Evolutionary conservation across 2,113 vertebrate species (phyloP).

Genomic region (Oryzias celebensis): DNA sequence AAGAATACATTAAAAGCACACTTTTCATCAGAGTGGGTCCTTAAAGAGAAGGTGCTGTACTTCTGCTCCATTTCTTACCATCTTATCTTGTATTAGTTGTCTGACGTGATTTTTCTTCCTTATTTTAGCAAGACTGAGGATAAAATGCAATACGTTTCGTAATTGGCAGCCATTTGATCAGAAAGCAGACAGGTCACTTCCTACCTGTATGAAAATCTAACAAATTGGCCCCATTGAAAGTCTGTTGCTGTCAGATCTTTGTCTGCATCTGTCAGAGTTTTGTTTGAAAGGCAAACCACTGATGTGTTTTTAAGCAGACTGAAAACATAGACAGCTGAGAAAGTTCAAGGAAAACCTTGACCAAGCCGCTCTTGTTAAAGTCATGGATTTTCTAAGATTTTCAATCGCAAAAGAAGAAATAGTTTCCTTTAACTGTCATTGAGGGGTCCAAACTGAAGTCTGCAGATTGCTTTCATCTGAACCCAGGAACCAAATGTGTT

Average conservation of each 20-base stretch:
- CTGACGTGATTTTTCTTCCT: conserved; percentile 15
- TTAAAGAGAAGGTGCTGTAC: too few relatives aligned
- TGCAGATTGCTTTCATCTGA: neutral
- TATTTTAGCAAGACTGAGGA: neutral
- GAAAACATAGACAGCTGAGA: conserved; percentile 14
- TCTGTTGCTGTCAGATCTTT: conserved; percentile 23
- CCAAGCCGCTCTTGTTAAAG: conserved; percentile 17
- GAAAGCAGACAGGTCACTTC: conserved; percentile 40
- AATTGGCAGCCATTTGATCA: conserved; percentile 27
- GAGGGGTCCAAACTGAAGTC: neutral
- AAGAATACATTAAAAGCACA: too few relatives aligned
- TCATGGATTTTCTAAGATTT: conserved; percentile 18
- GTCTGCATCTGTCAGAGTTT: conserved; percentile 21
- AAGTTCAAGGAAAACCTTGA: conserved; percentile 21
- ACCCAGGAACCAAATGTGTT: neutral
- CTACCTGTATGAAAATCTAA: conserved; percentile 35
- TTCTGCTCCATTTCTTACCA: conserved; percentile 29
- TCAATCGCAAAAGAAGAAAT: neutral
- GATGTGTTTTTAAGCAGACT: conserved; percentile 46
- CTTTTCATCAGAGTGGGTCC: too few relatives aligned
- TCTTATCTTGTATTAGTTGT: conserved; percentile 13
- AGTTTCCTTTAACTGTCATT: neutral
- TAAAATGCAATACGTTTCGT: conserved; percentile 4
- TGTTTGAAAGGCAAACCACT: conserved; percentile 17
- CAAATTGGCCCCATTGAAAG: conserved; percentile 35